Base-by-base conservation (phyloP, 2,113 vertebrate species). In the Chaetodon auriga region DNA sequence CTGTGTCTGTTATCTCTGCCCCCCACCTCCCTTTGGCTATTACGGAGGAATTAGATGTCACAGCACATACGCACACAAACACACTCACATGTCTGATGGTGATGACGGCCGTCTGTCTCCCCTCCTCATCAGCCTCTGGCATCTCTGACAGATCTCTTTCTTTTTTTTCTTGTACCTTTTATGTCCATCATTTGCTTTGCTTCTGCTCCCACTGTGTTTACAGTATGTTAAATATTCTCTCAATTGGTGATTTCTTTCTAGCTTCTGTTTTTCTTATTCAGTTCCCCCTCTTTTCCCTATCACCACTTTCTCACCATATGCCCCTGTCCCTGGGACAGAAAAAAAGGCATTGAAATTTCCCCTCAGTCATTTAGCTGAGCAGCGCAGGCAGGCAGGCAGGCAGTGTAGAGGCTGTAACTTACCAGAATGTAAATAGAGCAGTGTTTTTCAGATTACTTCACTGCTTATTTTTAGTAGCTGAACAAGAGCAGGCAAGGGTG, bases 391-490 rank as follows among this genome's bases (percentile, higher is more conserved):
- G 66, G 48, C 89, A 68, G 68, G 75, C 87, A 69, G 80, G 84
- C 89, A 73, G 82, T 60, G 78, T 48, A 73, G 80, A 77, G 87
- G 79, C 90, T 82, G 82, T 75, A 90, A 89, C 89, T 91, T 89
- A 87, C 65, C 87, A 92, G 90, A 94, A 94, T 93, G 94, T 94
- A 95, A 94, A 95, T 94, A 95, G 82, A 94, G 91, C 89, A 86
- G 83, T 85, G 89, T 88, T 93, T 93, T 95, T 94, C 91, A 89
- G 91, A 93, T 94, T 93, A 94, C 94, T 94, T 95, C 93, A 95
- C 86, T 65, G n/a, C 80, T 91, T 95, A 95, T 94, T 95, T 95
- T 94, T 96, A 95, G 94, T 90, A 78, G 51, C 84, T 90, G 92
- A 92, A 92, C 90, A 92, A 93, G 91, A 92, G 88, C 90, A 90